Evolutionary conservation across 1,140 invertebrate genomes (phyloP).

Genomic region (Zaprionus nigranus): DNA sequence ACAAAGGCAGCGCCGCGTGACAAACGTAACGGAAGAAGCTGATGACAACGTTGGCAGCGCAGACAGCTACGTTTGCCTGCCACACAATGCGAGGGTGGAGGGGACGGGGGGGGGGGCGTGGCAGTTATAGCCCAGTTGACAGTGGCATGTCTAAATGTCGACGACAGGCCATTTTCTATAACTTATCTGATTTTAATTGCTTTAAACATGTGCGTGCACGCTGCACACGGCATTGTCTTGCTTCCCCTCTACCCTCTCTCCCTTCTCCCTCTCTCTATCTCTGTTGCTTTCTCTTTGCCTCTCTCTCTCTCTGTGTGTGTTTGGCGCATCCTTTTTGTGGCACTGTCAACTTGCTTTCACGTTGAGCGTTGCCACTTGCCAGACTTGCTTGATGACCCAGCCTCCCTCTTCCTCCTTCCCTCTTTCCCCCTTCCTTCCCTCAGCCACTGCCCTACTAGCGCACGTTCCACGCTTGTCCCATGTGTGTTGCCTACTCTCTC

Average conservation of each 20-base stretch:
- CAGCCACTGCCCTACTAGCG: conserved; percentile 23
- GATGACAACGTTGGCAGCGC: conserved; percentile 22
- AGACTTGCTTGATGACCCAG: conserved; percentile 73
- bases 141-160: conserved; percentile 76
- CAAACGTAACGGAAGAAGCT: conserved; percentile 76
- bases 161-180: conserved; percentile 81
- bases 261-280: not conserved
- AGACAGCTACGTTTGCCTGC: conserved; percentile 9
- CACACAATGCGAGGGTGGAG: not conserved
- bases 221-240: conserved; percentile 53
- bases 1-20: conserved; percentile 53
- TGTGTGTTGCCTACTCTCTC: conserved; percentile 31
- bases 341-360: conserved; percentile 79
- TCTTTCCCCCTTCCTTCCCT: not conserved
- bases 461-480: conserved; percentile 41
- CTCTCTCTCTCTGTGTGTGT: conserved; percentile 13
- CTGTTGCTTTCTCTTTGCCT: not conserved
- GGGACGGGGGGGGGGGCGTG: conserved; percentile 8
- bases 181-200: conserved; percentile 83
- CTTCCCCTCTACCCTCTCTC: not conserved
- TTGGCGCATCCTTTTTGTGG: conserved; percentile 56
- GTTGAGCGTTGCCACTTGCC: conserved; percentile 37
- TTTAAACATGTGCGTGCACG: conserved; percentile 77
- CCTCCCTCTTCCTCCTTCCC: not conserved
- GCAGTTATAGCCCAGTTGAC: conserved; percentile 27